Percentiles rank a stretch among this genome's conserved stretches.
These are phyloP conservation scores for Urophycis tenuis DNA, from an alignment of 2,797 vertebrate species.

Conservation along the genomic window DNA sequence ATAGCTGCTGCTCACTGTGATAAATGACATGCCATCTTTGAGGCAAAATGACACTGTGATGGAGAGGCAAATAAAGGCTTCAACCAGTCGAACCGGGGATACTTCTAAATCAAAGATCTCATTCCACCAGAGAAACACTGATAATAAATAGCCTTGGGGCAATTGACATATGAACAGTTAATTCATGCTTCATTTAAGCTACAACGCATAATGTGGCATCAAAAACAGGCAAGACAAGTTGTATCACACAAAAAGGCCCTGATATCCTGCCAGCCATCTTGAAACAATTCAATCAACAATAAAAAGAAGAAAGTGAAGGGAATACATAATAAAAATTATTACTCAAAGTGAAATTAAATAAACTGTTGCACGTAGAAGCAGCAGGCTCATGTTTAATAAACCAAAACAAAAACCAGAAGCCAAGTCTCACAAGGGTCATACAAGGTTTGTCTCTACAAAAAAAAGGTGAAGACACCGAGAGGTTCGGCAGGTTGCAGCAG, in stretches of 20 bases:
- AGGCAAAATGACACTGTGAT: not conserved
- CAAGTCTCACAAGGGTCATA: not conserved
- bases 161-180: not conserved
- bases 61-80: conserved; percentile 25
- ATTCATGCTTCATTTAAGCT: not conserved
- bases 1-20: conserved; percentile 26
- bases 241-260: not conserved
- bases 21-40: conserved; percentile 23
- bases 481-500: not conserved
- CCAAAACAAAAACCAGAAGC: not conserved
- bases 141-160: conserved; percentile 10
- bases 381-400: not conserved
- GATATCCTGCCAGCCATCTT: not conserved
- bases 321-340: not conserved
- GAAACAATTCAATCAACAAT: not conserved
- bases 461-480: not conserved
- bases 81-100: conserved; percentile 17
- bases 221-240: not conserved
- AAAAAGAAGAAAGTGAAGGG: not conserved
- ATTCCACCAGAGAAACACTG: conserved; percentile 28
- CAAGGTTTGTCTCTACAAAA: too few relatives aligned
- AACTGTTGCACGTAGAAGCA: not conserved
- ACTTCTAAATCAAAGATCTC: conserved; percentile 23
- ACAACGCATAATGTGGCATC: not conserved
- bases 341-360: not conserved